These are phyloP conservation scores for Felis chaus DNA, from an alignment of 2,113 vertebrate species.

Conservation along the genomic window DNA sequence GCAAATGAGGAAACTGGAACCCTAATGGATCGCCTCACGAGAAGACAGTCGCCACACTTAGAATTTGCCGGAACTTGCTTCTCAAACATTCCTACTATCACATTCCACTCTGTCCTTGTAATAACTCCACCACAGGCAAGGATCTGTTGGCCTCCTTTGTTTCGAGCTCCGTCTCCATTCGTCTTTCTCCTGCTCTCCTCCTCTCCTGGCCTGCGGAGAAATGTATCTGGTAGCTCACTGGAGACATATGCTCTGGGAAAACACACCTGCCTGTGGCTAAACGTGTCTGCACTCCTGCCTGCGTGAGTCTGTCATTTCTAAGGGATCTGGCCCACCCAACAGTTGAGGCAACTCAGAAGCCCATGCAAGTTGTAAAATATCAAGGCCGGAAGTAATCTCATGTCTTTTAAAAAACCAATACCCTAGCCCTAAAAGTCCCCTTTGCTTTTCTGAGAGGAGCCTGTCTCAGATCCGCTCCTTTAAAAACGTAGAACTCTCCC, in stretches of 20 bases:
- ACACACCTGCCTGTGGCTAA: background rate
- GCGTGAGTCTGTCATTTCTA: background rate
- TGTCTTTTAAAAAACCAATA: background rate
- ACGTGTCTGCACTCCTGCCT: rapidly evolving
- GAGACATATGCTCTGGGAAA: background rate
- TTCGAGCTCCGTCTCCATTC: background rate
- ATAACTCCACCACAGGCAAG: background rate
- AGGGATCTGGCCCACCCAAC: background rate
- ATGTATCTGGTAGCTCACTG: background rate
- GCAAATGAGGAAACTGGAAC: background rate
- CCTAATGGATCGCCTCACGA: rapidly evolving
- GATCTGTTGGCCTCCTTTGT: background rate
- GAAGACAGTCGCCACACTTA: background rate
- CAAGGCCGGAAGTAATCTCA: background rate
- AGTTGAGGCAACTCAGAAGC: background rate
- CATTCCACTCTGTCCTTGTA: background rate
- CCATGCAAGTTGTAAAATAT: background rate
- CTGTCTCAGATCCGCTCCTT: conserved; percentile 47
- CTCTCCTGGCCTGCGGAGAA: background rate
- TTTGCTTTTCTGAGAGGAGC: background rate
- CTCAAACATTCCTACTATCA: background rate
- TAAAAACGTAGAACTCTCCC: background rate
- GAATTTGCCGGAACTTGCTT: background rate
- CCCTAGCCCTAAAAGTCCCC: background rate
- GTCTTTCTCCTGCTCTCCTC: background rate